Conservation (phyloP, 2,797 vertebrate species). For the Tachyglossus aculeatus region DNA sequence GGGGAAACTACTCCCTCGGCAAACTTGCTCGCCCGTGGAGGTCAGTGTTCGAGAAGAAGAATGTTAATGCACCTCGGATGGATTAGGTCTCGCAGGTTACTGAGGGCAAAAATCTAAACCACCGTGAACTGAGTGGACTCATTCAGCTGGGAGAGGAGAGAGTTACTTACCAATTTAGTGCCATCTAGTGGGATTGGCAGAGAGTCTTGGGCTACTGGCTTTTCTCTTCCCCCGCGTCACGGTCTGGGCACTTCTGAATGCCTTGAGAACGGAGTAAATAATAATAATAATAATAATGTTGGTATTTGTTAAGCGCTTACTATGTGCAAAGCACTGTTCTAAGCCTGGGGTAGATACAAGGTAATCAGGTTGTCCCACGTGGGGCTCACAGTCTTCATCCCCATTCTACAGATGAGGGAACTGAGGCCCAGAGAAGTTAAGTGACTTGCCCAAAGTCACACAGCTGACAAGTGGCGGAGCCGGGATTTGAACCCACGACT, state of each 20-base stretch:
- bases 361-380: no score
- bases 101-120: conserved; percentile 38
- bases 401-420: no score
- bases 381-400: no score
- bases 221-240: conserved; percentile 52
- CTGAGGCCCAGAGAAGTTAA: no score
- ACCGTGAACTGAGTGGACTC: conserved; percentile 22
- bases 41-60: conserved; percentile 56
- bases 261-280: conserved; percentile 68
- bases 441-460: no score
- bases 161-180: conserved; percentile 51
- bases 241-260: conserved; percentile 44
- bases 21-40: background rate
- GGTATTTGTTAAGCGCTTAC: no score
- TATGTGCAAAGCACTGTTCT: no score
- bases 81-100: conserved; percentile 44
- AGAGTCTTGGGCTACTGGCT: conserved; percentile 47
- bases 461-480: no score
- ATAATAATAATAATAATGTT: no score
- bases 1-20: conserved; percentile 6
- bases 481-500: no score
- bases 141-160: background rate
- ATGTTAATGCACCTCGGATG: conserved; percentile 53
- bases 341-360: no score
- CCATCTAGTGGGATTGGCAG: conserved; percentile 71